A percentile compares a stretch with the other conserved stretches of the same genome.
Evolutionary conservation across 2,888 invertebrate genomes (phyloP).

Genomic region (Tolmerus cingulatus): DNA sequence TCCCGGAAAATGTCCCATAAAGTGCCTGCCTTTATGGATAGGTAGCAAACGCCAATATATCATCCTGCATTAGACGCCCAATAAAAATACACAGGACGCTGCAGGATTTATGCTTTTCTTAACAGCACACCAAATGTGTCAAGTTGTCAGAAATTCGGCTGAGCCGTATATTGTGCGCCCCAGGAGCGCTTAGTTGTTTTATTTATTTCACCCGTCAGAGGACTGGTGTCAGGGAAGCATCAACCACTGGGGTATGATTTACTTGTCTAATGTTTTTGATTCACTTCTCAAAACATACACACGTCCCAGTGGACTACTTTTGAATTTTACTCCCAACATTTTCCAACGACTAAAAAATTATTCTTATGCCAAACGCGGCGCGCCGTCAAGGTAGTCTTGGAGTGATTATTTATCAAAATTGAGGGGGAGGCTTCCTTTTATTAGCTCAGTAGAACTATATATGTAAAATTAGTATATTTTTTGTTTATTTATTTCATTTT

Average conservation of each 20-base stretch:
- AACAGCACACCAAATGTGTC: constrained; percentile 22
- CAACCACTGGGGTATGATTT: not conserved
- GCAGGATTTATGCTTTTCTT: constrained; percentile 26
- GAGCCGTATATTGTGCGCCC: not conserved
- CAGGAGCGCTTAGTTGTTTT: not conserved
- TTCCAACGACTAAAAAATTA: not conserved
- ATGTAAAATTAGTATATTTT: not conserved
- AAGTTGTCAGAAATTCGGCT: constrained; percentile 30
- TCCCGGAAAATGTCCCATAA: constrained; percentile 14
- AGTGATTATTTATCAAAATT: not conserved
- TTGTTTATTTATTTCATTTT: too few species aligned
- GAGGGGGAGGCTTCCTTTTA: not conserved
- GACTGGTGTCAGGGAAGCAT: not conserved
- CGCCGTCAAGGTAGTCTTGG: not conserved
- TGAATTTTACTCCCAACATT: not conserved
- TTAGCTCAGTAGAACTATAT: not conserved
- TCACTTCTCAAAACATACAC: not conserved
- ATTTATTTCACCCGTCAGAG: not conserved
- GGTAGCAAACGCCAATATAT: constrained; percentile 26
- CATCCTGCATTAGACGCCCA: constrained; percentile 25
- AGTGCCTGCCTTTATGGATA: not conserved
- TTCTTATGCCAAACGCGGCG: not conserved
- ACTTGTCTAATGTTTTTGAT: not conserved
- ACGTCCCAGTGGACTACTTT: not conserved
- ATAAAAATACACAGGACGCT: constrained; percentile 20